Percentiles rank a stretch among this genome's conserved stretches.
phyloP scores from a whole-genome alignment of 2,888 invertebrate genomes.

The Amorpha juglandis region DNA sequence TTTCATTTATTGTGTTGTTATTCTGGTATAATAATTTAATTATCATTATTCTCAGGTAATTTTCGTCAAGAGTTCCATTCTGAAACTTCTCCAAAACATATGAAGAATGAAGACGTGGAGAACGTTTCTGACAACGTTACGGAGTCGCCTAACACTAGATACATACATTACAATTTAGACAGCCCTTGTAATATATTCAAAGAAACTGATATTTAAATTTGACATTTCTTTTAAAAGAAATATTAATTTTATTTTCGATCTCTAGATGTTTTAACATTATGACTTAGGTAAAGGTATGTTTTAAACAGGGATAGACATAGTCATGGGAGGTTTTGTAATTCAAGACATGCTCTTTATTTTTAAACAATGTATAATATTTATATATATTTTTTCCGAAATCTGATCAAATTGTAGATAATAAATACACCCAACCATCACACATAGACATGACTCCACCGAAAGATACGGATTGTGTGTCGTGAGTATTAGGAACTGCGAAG shows the following conservation, averaged over 20 bases:
- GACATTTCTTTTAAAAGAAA: background rate
- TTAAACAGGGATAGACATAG: no score
- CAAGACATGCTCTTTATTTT: background rate
- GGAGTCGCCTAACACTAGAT: constrained; percentile 68
- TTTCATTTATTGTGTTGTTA: constrained; percentile 20
- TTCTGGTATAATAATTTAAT: background rate
- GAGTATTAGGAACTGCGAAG: no score
- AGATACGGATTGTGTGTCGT: no score
- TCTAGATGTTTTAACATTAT: constrained; percentile 13
- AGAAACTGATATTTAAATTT: constrained; percentile 73
- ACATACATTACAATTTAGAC: constrained; percentile 73
- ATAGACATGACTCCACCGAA: no score
- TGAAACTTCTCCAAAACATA: constrained; percentile 71
- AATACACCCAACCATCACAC: no score
- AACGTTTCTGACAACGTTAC: constrained; percentile 49
- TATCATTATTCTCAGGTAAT: constrained; percentile 59
- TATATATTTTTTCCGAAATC: no score
- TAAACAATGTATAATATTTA: no score
- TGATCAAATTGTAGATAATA: no score
- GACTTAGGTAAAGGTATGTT: background rate
- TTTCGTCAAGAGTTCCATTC: constrained; percentile 75
- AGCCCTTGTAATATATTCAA: constrained; percentile 68
- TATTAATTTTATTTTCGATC: constrained; percentile 1
- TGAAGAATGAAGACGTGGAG: constrained; percentile 62
- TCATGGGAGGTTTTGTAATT: background rate